Percentiles rank a stretch among this genome's conserved stretches.
These are phyloP conservation scores for Percina caprodes DNA, from an alignment of 2,113 vertebrate genomes.

Conservation along the genomic window DNA sequence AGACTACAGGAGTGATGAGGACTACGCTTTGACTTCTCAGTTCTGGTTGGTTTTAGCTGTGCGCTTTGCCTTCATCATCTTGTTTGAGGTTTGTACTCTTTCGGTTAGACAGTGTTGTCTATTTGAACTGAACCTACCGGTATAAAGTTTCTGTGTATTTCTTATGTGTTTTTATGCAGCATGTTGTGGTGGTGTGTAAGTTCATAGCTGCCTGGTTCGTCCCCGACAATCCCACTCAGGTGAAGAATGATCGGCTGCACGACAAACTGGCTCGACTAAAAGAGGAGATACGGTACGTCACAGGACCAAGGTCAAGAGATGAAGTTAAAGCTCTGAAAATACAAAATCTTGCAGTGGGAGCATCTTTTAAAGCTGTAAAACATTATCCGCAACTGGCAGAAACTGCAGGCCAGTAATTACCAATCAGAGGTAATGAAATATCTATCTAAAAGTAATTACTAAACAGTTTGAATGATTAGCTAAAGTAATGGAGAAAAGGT, in stretches of 20 bases:
- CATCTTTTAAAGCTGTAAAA: background rate
- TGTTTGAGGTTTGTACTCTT: conserved; percentile 88
- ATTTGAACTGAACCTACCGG: background rate
- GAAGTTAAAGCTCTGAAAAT: background rate
- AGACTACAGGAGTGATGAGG: conserved; percentile 85
- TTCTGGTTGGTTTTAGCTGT: conserved; percentile 93
- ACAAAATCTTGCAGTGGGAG: background rate
- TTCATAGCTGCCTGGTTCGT: conserved; percentile 93
- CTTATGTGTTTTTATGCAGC: conserved; percentile 79
- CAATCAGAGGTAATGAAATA: too few species aligned
- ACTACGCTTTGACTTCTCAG: conserved; percentile 85
- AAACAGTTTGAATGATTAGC: too few species aligned
- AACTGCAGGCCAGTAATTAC: too few species aligned
- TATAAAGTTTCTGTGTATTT: background rate
- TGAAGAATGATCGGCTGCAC: conserved; percentile 84
- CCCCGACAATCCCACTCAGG: conserved; percentile 83
- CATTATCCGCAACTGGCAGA: background rate
- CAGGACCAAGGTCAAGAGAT: background rate
- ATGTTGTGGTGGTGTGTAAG: conserved; percentile 91
- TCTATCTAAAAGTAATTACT: too few species aligned
- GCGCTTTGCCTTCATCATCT: conserved; percentile 91
- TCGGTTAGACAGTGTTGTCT: background rate
- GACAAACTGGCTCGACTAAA: conserved; percentile 78
- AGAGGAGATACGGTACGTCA: conserved; percentile 78
- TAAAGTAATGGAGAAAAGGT: too few species aligned